A percentile compares a stretch with the other conserved stretches of the same genome.
phyloP scores from a whole-genome alignment of 2,888 invertebrate genomes.

The Himalopsyche kuldschensis region DNA sequence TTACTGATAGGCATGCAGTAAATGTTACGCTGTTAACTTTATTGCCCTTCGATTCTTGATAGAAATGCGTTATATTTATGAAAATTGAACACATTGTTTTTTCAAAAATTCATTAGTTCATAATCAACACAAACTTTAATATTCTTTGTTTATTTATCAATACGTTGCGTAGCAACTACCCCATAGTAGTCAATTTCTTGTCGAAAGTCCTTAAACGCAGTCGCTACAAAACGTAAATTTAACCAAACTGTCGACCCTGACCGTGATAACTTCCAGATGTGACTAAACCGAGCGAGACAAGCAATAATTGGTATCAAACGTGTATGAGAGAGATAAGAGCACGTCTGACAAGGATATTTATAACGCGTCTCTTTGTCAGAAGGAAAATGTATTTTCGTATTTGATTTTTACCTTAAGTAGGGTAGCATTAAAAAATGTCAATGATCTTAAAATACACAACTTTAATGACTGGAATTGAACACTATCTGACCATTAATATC shows the following conservation, averaged over 20 bases:
- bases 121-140: too few species aligned
- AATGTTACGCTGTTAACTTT: too few species aligned
- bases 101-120: too few species aligned
- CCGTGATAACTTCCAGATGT: conserved; percentile 36
- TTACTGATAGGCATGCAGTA: too few species aligned
- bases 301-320: background rate
- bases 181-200: background rate
- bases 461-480: too few species aligned
- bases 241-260: conserved; percentile 30
- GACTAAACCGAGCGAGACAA: conserved; percentile 8
- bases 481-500: too few species aligned
- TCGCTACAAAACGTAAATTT: background rate
- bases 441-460: too few species aligned
- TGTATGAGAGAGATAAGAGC: background rate
- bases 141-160: background rate
- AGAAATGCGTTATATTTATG: too few species aligned
- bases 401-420: background rate
- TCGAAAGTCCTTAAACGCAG: background rate
- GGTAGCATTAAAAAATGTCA: background rate
- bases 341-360: conserved; percentile 15
- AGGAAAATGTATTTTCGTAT: conserved; percentile 4
- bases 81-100: too few species aligned
- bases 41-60: too few species aligned
- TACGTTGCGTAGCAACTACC: background rate
- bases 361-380: conserved; percentile 9